Evolutionary conservation across 1,140 invertebrate genomes (phyloP), one percentile per base, ranked within the genome.

Genomic region (Matsumurasca onukii): DNA sequence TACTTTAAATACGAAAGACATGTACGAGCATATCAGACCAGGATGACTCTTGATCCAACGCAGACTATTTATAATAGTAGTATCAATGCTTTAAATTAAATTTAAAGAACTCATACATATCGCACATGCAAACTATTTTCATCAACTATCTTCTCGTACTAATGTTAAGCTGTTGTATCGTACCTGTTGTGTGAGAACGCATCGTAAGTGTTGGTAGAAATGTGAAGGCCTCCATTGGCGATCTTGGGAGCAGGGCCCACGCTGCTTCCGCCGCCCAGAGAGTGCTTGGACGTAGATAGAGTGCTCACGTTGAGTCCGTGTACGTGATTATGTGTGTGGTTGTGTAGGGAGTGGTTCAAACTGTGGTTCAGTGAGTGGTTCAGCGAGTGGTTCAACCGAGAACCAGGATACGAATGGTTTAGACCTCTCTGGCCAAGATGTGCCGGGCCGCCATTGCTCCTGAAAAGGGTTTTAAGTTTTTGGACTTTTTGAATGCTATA

Each of bases 261-360:
- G 72, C 82, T 83, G 0, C 82, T 81, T 2, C 82, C 84, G 30
- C 86, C 86, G 39, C 87, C 86, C n/a, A 90, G 83, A 17, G 89
- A 90, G 73, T 91, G 89, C 76, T 90, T 90, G 0, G 89, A 89
- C 12, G 81, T 81, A 65, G 81, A 85, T 27, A 90, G 78, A 1
- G 88, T 87, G 30, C 88, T 89, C 22, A 91, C 84, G 78, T 91
- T 90, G 45, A 91, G 80, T 2, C 86, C 83, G 66, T 87, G 83
- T 65, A 78, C 78, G 49, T 82, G 62, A 25, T 15, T 48, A 25
- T 65, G 39, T 59, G 51, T 52, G 62, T 69, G 49, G 27, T 48
- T 12, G 68, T 69, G 45, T n/a, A n/a, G 39, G 68, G 51, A 31
- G 62, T 69, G 49, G 27, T 48, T 12, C 61, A 64, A 30, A 52